Percentiles rank a stretch among this genome's conserved stretches.
Conservation (phyloP, 2,113 vertebrate genomes). For the Hypocryptadius cinnamomeus region DNA sequence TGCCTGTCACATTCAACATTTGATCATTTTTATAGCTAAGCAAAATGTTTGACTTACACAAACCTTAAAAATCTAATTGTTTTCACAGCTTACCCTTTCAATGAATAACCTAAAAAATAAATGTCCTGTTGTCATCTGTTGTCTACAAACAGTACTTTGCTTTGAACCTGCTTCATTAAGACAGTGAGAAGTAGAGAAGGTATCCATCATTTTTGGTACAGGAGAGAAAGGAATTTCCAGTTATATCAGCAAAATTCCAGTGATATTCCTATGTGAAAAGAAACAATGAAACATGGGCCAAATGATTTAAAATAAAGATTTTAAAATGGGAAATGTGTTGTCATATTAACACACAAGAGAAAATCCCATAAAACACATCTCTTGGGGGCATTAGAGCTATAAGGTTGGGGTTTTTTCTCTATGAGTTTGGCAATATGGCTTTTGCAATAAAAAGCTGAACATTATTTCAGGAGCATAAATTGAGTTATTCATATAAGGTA, state of each 20-base stretch:
- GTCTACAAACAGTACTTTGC: background rate
- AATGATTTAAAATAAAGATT: background rate
- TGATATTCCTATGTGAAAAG: background rate
- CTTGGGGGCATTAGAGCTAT: background rate
- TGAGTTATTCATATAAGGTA: background rate
- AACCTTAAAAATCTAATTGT: background rate
- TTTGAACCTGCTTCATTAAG: background rate
- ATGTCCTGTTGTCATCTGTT: background rate
- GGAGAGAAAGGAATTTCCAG: background rate
- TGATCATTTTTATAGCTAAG: constrained; percentile 8
- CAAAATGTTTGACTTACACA: background rate
- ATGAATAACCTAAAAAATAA: background rate
- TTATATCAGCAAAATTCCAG: background rate
- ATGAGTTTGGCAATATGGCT: background rate
- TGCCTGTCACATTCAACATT: background rate
- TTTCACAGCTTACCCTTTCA: background rate
- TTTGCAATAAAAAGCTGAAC: background rate
- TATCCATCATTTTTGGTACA: background rate
- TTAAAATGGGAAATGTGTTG: background rate
- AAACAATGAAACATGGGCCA: background rate
- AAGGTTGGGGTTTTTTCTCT: background rate
- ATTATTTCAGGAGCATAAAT: background rate
- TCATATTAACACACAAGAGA: background rate
- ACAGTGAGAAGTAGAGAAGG: background rate
- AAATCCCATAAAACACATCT: background rate